Evolutionary conservation across 2,888 invertebrate species (phyloP).

Genomic region (Lordiphosa fenestrarum): DNA sequence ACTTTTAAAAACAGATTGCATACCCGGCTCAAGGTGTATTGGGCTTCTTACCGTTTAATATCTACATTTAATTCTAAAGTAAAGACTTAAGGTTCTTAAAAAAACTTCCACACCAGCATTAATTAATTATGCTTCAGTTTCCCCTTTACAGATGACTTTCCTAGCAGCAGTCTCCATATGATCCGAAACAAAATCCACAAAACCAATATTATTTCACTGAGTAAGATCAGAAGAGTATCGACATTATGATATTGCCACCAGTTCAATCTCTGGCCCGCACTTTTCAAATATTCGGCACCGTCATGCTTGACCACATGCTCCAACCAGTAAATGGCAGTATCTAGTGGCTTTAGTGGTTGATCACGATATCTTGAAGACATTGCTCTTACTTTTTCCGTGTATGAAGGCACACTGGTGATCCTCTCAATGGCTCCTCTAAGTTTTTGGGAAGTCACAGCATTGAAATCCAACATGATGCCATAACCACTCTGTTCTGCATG

Average conservation of each 20-base stretch:
- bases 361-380: constrained; percentile 73
- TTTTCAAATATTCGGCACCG: constrained; percentile 76
- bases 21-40: too few relatives aligned
- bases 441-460: constrained; percentile 49
- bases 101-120: not conserved
- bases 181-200: not conserved
- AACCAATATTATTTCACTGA: constrained; percentile 9
- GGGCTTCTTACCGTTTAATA: too few relatives aligned
- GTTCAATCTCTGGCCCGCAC: constrained; percentile 68
- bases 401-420: constrained; percentile 39
- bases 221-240: constrained; percentile 61
- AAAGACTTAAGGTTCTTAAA: not conserved
- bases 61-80: too few relatives aligned
- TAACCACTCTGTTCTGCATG: constrained; percentile 79
- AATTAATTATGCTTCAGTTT: constrained; percentile 15
- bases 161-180: not conserved
- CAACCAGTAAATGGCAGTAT: constrained; percentile 76
- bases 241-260: constrained; percentile 72
- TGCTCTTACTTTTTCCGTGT: constrained; percentile 44
- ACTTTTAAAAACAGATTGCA: too few relatives aligned
- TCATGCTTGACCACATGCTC: constrained; percentile 77
- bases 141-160: not conserved
- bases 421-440: constrained; percentile 55
- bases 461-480: constrained; percentile 76
- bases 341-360: constrained; percentile 71